Evolutionary conservation across 1,140 invertebrate species (phyloP).

Genomic region (Drosophila kepulauana): DNA sequence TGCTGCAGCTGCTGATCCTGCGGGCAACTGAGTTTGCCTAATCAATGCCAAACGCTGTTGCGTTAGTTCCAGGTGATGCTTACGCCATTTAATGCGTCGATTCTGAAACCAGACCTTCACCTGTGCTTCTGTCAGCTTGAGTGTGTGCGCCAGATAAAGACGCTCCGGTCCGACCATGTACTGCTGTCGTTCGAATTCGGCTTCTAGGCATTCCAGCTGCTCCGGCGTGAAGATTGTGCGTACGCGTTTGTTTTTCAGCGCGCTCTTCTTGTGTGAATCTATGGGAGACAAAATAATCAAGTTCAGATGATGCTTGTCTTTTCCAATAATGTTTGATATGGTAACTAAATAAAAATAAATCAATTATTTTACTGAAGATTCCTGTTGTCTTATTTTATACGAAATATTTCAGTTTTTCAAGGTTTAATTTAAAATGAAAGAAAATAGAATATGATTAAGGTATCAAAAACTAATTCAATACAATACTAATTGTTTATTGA

Average conservation of each 20-base stretch:
- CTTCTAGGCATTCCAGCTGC: slow-evolving; percentile 95
- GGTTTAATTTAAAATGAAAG: too few species aligned
- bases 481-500: too few species aligned
- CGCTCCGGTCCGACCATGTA: slow-evolving; percentile 97
- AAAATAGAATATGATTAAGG: too few species aligned
- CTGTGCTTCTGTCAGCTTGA: slow-evolving; percentile 96
- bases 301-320: too few species aligned
- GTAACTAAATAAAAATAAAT: too few species aligned
- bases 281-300: background rate
- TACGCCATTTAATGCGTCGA: slow-evolving; percentile 97
- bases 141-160: slow-evolving; percentile 93
- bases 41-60: slow-evolving; percentile 93
- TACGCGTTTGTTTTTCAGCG: slow-evolving; percentile 90
- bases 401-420: too few species aligned
- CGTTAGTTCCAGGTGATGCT: slow-evolving; percentile 95
- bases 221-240: slow-evolving; percentile 97
- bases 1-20: slow-evolving; percentile 28
- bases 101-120: slow-evolving; percentile 99
- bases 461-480: too few species aligned
- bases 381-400: too few species aligned
- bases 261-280: slow-evolving; percentile 78
- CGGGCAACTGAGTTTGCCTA: slow-evolving; percentile 87
- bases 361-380: too few species aligned
- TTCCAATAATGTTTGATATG: too few species aligned
- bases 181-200: slow-evolving; percentile 96